phyloP scores from a whole-genome alignment of 2,888 invertebrate species.

The Chrysolina americana region DNA sequence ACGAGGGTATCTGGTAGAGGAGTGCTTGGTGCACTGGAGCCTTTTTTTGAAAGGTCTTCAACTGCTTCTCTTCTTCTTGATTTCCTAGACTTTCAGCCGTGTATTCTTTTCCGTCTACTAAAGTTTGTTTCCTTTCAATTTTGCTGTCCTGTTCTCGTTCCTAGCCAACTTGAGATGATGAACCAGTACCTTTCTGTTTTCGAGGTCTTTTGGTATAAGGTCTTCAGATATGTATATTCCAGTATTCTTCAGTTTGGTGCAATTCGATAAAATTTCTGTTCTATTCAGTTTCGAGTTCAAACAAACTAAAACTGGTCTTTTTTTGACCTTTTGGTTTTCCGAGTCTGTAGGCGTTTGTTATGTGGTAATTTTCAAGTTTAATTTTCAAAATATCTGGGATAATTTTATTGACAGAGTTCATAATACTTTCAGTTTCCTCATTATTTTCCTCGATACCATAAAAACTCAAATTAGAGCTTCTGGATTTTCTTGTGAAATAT shows the following conservation, averaged over 20 bases:
- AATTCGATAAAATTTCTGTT: slow-evolving; percentile 5
- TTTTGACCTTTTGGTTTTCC: neutral
- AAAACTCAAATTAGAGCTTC: slow-evolving; percentile 14
- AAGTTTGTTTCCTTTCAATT: slow-evolving; percentile 4
- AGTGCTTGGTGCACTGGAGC: neutral
- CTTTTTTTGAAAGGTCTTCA: neutral
- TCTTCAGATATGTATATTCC: slow-evolving; percentile 20
- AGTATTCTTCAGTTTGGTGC: slow-evolving; percentile 1
- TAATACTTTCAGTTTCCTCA: slow-evolving; percentile 4
- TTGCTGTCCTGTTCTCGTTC: slow-evolving; percentile 4
- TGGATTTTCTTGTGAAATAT: too few relatives aligned
- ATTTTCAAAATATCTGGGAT: neutral
- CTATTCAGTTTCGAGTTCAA: slow-evolving; percentile 4
- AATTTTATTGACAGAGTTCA: neutral
- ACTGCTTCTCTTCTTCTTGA: neutral
- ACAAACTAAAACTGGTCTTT: slow-evolving; percentile 19
- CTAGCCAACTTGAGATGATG: slow-evolving; percentile 17
- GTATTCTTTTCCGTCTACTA: slow-evolving; percentile 21
- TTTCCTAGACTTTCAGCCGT: slow-evolving; percentile 6
- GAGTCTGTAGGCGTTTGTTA: slow-evolving; percentile 2
- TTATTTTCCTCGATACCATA: slow-evolving; percentile 8
- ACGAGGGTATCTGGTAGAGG: neutral
- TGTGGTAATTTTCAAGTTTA: neutral
- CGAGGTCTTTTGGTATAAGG: slow-evolving; percentile 3
- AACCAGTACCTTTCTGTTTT: slow-evolving; percentile 12